Base-by-base conservation (phyloP, 2,888 invertebrate species). In the Stomorhina lunata region DNA sequence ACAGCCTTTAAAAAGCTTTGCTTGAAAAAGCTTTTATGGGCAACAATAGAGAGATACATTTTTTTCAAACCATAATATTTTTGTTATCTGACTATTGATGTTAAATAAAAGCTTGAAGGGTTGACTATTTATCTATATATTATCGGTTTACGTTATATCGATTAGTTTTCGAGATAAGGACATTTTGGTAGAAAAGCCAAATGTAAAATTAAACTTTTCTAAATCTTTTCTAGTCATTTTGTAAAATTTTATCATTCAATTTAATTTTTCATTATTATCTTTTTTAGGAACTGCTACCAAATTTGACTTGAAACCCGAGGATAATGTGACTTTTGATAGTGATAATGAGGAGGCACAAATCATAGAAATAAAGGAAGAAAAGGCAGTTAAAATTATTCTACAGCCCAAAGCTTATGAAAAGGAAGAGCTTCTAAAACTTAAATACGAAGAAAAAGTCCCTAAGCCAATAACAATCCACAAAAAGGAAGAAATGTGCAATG, bases 271-370 rank as follows among this genome's bases (percentile, higher is more conserved):
- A 9, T 7, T 27, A n/a, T 59, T 77, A 10, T 40, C 2, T 66
- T 32, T 72, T 80, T 12, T 55, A 87, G 88, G 88, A 15, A 85
- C 86, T 15, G 89, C 88, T 0, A 81, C 79, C 12, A 87, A 86
- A 17, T 86, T 86, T 15, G 84, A 87, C 12, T 22, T 88, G n/a
- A 71, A 80, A 15, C 61, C 83, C 0, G 69, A 82, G 20, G 84
- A 86, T 61, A 83, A 86, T 25, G 63, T 87, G 1, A 12, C 61
- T 4, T 87, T 88, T 53, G 84, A 86, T 27, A 87, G 86, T 37
- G 87, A 88, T 43, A 81, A 75, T 9, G 84, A 86, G 27, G 80
- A 84, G 0, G 48, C 85, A 1, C 88, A 88, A 84, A 81, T 89
- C 68, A 80, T 88, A 29, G 89, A 88, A 83, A 57, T 88, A 4